Evolutionary conservation across 2,797 vertebrate genomes (phyloP).

Genomic region (Serranus cabrilla): DNA sequence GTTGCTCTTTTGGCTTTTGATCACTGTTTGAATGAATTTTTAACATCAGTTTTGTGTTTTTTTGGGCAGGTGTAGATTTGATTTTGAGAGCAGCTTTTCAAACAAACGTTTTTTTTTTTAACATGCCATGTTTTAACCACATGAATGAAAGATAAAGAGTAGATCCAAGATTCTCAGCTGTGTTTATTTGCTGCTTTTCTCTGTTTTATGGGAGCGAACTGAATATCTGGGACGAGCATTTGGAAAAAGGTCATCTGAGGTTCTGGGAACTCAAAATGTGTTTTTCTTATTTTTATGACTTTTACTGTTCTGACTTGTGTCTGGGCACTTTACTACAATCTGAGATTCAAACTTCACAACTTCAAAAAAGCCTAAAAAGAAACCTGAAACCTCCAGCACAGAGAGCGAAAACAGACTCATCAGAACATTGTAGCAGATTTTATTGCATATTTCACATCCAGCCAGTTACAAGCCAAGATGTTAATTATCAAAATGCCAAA

Average conservation of each 20-base stretch:
- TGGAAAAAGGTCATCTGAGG: background rate
- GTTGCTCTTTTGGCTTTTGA: conserved; percentile 4
- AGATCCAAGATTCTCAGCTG: background rate
- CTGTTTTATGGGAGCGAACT: background rate
- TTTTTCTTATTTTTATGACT: too few relatives aligned
- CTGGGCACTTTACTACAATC: too few relatives aligned
- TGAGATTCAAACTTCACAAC: too few relatives aligned
- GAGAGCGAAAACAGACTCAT: too few relatives aligned
- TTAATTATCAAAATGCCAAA: too few relatives aligned
- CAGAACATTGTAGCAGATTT: too few relatives aligned
- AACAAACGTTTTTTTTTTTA: background rate
- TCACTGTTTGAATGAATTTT: background rate
- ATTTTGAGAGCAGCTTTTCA: background rate
- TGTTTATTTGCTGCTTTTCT: background rate
- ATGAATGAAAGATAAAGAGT: background rate
- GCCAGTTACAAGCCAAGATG: too few relatives aligned
- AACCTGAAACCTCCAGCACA: too few relatives aligned
- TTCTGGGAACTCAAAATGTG: background rate
- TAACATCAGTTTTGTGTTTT: background rate
- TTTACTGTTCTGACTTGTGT: too few relatives aligned
- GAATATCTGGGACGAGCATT: background rate
- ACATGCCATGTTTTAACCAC: background rate
- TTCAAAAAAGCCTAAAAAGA: too few relatives aligned
- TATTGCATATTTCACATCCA: too few relatives aligned
- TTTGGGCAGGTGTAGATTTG: background rate